Percentiles rank a stretch among this genome's conserved stretches.
Evolutionary conservation across 1,140 invertebrate species (phyloP).

Genomic region (Hydropsyche tenuis): DNA sequence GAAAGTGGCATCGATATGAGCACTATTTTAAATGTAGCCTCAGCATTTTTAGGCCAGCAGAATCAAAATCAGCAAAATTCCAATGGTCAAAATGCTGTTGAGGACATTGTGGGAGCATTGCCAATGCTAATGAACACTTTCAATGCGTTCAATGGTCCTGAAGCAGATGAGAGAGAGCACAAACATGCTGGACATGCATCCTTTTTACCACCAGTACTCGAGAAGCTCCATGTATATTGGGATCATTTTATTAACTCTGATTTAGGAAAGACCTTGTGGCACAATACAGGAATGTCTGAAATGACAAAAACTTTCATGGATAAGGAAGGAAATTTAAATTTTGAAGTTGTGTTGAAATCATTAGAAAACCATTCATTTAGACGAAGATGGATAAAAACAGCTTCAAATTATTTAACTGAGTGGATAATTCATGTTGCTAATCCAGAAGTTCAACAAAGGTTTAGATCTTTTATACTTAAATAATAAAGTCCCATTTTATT

Average conservation of each 20-base stretch:
- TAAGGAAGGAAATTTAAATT: slow-evolving; percentile 71
- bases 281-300: slow-evolving; percentile 72
- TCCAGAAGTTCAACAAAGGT: slow-evolving; percentile 76
- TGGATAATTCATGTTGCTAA: slow-evolving; percentile 77
- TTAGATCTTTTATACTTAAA: slow-evolving; percentile 44
- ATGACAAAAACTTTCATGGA: slow-evolving; percentile 67
- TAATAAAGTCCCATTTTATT: too few species aligned
- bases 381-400: slow-evolving; percentile 76
- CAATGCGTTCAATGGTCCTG: slow-evolving; percentile 61
- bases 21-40: slow-evolving; percentile 68
- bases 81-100: slow-evolving; percentile 55
- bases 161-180: slow-evolving; percentile 63
- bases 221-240: slow-evolving; percentile 76
- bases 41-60: slow-evolving; percentile 63
- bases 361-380: slow-evolving; percentile 80
- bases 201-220: slow-evolving; percentile 76
- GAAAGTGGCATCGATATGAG: slow-evolving; percentile 60
- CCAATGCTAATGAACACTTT: slow-evolving; percentile 70
- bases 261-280: slow-evolving; percentile 73
- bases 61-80: slow-evolving; percentile 32
- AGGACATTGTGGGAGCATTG: slow-evolving; percentile 67
- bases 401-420: slow-evolving; percentile 76
- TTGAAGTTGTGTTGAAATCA: slow-evolving; percentile 74
- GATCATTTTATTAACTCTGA: slow-evolving; percentile 81
- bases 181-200: slow-evolving; percentile 75